These are phyloP conservation scores for Barypeithes pellucidus DNA, from an alignment of 2,888 invertebrate species.

Conservation along the genomic window DNA sequence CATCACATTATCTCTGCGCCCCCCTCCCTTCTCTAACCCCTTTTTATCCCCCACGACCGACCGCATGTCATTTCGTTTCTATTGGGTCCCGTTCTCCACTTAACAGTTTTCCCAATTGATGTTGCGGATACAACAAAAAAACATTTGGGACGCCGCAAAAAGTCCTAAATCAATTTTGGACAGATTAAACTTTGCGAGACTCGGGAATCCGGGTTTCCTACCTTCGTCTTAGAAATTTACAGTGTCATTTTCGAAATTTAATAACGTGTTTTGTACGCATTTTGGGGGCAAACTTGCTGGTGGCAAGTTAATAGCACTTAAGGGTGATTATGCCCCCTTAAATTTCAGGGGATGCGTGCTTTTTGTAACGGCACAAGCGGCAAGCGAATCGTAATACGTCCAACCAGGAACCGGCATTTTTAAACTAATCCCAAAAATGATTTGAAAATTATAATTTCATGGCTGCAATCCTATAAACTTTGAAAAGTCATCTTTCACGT, in stretches of 20 bases:
- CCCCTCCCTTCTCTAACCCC: background rate
- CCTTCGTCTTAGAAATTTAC: slow-evolving; percentile 20
- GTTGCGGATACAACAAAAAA: slow-evolving; percentile 15
- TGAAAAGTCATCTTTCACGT: too few species aligned
- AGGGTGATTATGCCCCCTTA: too few species aligned
- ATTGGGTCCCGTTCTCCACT: slow-evolving; percentile 43
- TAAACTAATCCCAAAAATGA: too few species aligned
- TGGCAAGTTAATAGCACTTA: too few species aligned
- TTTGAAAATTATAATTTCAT: too few species aligned
- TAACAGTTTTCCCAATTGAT: slow-evolving; percentile 35
- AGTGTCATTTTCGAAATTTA: slow-evolving; percentile 21
- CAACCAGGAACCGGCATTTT: too few species aligned
- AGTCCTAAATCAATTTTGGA: slow-evolving; percentile 27
- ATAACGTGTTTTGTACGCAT: slow-evolving; percentile 22
- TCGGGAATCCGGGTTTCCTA: background rate
- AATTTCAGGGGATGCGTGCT: too few species aligned
- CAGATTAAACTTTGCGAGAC: slow-evolving; percentile 26
- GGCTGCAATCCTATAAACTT: too few species aligned
- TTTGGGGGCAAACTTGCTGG: background rate
- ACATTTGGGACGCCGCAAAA: slow-evolving; percentile 5
- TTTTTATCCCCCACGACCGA: background rate
- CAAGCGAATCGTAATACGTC: too few species aligned
- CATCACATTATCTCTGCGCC: too few species aligned
- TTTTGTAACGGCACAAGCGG: too few species aligned
- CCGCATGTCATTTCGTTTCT: background rate